Evolutionary conservation across 2,888 invertebrate species (phyloP).

Genomic region (Agrypnus murinus): DNA sequence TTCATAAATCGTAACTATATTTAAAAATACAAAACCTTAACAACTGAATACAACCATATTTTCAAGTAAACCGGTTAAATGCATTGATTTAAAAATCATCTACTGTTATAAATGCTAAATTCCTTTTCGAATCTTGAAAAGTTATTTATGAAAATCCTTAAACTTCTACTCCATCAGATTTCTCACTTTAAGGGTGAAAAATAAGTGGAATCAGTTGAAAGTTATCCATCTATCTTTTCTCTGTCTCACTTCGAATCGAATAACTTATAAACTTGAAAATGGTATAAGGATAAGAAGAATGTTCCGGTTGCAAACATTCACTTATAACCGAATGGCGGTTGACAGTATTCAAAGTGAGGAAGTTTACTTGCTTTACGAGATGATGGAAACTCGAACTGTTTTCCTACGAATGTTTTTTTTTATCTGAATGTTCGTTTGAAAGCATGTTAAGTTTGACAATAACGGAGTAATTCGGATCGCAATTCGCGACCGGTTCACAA

Average conservation of each 20-base stretch:
- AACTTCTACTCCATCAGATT: conserved; percentile 17
- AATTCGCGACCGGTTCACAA: conserved; percentile 34
- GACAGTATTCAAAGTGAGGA: conserved; percentile 32
- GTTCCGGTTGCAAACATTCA: conserved; percentile 35
- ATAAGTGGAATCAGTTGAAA: conserved; percentile 16
- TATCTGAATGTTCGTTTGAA: conserved; percentile 8
- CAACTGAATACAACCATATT: too few species aligned
- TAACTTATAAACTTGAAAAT: conserved; percentile 36
- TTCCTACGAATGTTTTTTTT: conserved; percentile 35
- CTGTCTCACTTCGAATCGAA: conserved; percentile 29
- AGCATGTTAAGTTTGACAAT: conserved; percentile 13
- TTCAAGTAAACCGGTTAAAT: too few species aligned
- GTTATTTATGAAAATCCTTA: conserved; percentile 26
- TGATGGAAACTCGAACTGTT: conserved; percentile 38
- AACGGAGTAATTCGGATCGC: conserved; percentile 14
- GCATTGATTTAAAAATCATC: too few species aligned
- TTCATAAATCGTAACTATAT: too few species aligned
- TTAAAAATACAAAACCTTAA: too few species aligned
- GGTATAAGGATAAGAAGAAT: conserved; percentile 37
- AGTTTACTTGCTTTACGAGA: conserved; percentile 43
- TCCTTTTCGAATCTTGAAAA: not conserved
- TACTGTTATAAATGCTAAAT: conserved; percentile 5
- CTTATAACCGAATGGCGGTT: conserved; percentile 36
- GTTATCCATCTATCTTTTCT: conserved; percentile 24
- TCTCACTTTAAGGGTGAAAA: conserved; percentile 28